Conservation (phyloP, 2,888 invertebrate genomes). For the Brachyopa scutellaris region DNA sequence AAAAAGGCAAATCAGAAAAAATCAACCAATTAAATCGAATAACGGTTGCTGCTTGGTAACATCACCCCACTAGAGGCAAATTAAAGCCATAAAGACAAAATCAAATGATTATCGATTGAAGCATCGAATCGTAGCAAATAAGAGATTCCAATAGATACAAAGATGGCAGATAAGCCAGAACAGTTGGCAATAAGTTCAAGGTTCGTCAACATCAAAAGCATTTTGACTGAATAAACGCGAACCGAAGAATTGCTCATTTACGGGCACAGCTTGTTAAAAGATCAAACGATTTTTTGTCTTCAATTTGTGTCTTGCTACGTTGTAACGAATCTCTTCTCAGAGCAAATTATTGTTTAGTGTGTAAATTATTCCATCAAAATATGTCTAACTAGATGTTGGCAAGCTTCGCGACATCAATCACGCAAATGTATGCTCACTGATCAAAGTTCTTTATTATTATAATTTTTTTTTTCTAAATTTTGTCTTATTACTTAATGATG, state of each 20-base stretch:
- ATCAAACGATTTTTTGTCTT: slow-evolving; percentile 44
- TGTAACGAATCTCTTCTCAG: slow-evolving; percentile 1
- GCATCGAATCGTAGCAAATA: neutral
- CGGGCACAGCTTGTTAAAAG: slow-evolving; percentile 27
- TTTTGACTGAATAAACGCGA: slow-evolving; percentile 50
- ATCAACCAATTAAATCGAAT: slow-evolving; percentile 26
- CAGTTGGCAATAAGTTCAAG: slow-evolving; percentile 35
- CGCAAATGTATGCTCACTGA: slow-evolving; percentile 24
- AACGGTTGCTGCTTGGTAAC: slow-evolving; percentile 8
- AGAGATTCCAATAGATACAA: slow-evolving; percentile 10
- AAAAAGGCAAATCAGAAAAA: neutral
- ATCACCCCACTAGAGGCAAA: neutral
- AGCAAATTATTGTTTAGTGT: slow-evolving; percentile 26
- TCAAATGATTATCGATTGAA: slow-evolving; percentile 44
- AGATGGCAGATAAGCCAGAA: neutral
- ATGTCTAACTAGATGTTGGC: neutral
- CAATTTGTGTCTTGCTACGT: neutral
- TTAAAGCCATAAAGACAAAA: slow-evolving; percentile 22
- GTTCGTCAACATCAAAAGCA: slow-evolving; percentile 53
- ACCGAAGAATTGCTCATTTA: slow-evolving; percentile 45
- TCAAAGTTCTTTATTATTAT: slow-evolving; percentile 14
- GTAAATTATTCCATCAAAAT: slow-evolving; percentile 36
- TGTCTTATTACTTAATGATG: no score
- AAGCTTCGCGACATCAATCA: slow-evolving; percentile 1
- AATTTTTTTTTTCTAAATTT: neutral